Evolutionary conservation across 2,888 invertebrate genomes (phyloP).

Genomic region (Ischnus inquisitorius): DNA sequence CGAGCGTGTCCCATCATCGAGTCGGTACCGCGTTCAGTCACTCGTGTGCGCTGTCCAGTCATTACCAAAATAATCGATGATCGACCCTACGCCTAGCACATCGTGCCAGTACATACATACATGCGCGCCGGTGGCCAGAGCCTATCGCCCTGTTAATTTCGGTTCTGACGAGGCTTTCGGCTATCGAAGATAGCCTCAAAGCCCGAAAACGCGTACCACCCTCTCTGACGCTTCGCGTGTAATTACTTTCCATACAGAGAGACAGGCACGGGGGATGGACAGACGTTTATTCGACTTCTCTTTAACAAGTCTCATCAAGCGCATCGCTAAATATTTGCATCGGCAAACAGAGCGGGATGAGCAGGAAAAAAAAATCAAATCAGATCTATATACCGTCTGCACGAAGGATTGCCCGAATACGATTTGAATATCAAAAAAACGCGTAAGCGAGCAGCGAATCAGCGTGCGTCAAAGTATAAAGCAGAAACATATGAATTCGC

Average conservation of each 20-base stretch:
- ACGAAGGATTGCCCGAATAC: background rate
- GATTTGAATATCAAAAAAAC: too few species aligned
- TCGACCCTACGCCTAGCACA: slow-evolving; percentile 59
- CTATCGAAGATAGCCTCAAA: slow-evolving; percentile 66
- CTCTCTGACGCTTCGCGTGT: slow-evolving; percentile 60
- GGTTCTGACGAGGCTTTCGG: slow-evolving; percentile 55
- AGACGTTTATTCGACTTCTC: slow-evolving; percentile 34
- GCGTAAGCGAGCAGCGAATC: too few species aligned
- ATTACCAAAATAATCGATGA: slow-evolving; percentile 72
- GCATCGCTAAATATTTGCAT: slow-evolving; percentile 32
- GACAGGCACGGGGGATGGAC: slow-evolving; percentile 4
- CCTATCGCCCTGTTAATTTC: slow-evolving; percentile 68
- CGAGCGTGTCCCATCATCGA: slow-evolving; percentile 73
- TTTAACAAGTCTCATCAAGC: slow-evolving; percentile 33
- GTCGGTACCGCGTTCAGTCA: slow-evolving; percentile 64
- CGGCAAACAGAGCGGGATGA: too few species aligned
- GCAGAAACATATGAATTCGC: too few species aligned
- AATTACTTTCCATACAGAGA: slow-evolving; percentile 64
- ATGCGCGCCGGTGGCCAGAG: background rate
- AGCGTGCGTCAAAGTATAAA: too few species aligned
- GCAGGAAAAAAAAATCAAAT: background rate
- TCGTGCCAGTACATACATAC: slow-evolving; percentile 5
- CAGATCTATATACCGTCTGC: background rate
- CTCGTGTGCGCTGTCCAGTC: slow-evolving; percentile 64
- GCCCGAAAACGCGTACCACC: slow-evolving; percentile 65